Evolutionary conservation across 2,113 vertebrate species (phyloP), one percentile per base, ranked within the genome.

Genomic region (Cyprinodon tularosa): DNA sequence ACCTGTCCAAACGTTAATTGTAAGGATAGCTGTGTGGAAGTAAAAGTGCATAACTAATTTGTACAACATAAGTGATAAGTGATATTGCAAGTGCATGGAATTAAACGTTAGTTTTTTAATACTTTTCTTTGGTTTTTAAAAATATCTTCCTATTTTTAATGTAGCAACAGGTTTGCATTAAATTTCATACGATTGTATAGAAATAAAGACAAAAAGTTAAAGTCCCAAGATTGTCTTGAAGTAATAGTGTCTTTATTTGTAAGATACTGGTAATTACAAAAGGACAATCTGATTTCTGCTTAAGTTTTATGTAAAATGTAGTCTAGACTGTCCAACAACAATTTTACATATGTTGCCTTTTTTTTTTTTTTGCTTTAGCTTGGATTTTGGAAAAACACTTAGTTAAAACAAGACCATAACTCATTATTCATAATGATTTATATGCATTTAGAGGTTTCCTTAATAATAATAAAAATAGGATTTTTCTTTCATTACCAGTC

Each of bases 1-100:
- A 42, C 1, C 0, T 1, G 7, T 72, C 82, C 82, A 89, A 69
- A 37, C 29, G 20, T 48, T 38, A 79, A 86, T 69, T 64, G 67
- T 40, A 74, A 72, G 48, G n/a, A 1, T 42, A 64, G 70, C 62
- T 61, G 66, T 70, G 44, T 67, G 48, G 63, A 74, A 71, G 48
- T 59, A 68, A 74, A 74, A 62, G 50, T 9, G 15, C 47, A 66
- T 65, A 0, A 4, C 68, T 64, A 38, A 40, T 67, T 71, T 11
- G 38, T 14, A 8, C 0, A 12, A 13, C 45, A 38, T 29, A 53
- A 76, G 57, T 17, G 15, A 44, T 4, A 29, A 5, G 8, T 12
- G 13, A 57, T 39, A 9, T 36, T 60, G n/a, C 20, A 60, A 14
- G 36, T 37, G 13, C 8, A 37, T 14, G 12, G 6, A 15, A 39